Conservation (phyloP, 2,888 invertebrate genomes). For the Heliconius aoede region DNA sequence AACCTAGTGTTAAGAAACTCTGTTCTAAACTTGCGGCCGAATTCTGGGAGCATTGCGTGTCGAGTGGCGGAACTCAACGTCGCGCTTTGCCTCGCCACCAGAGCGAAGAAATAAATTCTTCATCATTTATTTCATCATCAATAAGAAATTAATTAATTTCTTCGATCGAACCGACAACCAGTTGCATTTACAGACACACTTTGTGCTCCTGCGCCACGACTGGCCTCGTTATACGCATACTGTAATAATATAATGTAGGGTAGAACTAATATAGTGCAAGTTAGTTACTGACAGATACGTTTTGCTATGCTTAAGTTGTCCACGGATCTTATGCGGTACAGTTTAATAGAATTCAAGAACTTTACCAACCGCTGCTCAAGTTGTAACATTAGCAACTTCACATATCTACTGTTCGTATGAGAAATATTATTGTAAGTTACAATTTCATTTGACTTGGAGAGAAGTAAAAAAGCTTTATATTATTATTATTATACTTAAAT, state of each 20-base stretch:
- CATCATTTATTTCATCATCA: too few species aligned
- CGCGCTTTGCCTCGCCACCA: too few species aligned
- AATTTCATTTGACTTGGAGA: neutral
- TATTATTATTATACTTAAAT: too few species aligned
- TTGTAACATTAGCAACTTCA: slow-evolving; percentile 1
- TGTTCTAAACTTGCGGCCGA: too few species aligned
- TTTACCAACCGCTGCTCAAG: slow-evolving; percentile 11
- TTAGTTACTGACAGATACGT: neutral
- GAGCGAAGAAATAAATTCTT: too few species aligned
- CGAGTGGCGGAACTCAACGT: too few species aligned
- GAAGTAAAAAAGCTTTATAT: neutral
- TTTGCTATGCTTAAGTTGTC: neutral
- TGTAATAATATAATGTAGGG: neutral
- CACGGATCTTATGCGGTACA: neutral
- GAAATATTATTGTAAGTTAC: neutral
- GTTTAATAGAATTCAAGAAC: slow-evolving; percentile 13
- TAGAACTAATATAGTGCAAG: neutral
- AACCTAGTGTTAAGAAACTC: too few species aligned
- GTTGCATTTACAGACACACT: too few species aligned
- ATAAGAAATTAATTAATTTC: too few species aligned
- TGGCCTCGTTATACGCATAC: neutral
- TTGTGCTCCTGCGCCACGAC: too few species aligned
- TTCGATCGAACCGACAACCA: too few species aligned
- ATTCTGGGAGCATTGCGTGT: too few species aligned
- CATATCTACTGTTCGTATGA: neutral